Base-by-base conservation (phyloP, 2,113 vertebrate genomes). In the Pteruthius melanotis region DNA sequence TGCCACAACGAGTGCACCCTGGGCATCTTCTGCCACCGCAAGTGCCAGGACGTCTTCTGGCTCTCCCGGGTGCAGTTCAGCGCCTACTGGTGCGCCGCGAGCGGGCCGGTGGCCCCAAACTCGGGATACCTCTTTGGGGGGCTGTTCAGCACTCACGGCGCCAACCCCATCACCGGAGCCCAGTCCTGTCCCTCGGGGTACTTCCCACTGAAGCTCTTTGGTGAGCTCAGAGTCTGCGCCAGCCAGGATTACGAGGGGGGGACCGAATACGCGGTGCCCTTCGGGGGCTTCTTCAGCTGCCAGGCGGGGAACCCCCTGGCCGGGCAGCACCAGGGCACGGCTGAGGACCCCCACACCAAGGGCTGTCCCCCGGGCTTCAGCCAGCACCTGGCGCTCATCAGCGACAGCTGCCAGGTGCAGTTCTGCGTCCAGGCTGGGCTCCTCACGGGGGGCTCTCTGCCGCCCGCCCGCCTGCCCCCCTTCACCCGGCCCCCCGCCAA, bases 231-330 rank as follows among this genome's bases (percentile, higher is more conserved):
- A 45, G 97, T 99, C 49, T 99, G 99, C 2, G 18, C 98, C 33
- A 99, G 99, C 75, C 97, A 95, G 2, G 98, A 99, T 93, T 99
- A 98, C 4, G 98, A 99, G 89, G 0, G 7, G 7, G 98, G 97
- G 4, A 89, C 92, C 24, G 92, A 33, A 59, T 97, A 97, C 20
- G 93, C 98, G 0, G 98, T 99, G 20, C 98, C 98, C 11, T 99
- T 99, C 0, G 99, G 98, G 16, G 99, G 99, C 26, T 98, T 99
- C 95, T 99, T 99, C 89, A 99, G 99, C 94, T 99, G 99, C 83
- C 84, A 98, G n/a, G 94, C 95, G 10, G 97, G 93, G 47, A 99
- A 99, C 87, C 98, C 98, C 5, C 72, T 99, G 83, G 97, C 94
- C 0, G 89, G 61, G 1, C 42, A 28, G 49, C 96, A 97, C 35